Conservation (phyloP, 2,888 invertebrate genomes). For the Glyphotaelius pellucidus region DNA sequence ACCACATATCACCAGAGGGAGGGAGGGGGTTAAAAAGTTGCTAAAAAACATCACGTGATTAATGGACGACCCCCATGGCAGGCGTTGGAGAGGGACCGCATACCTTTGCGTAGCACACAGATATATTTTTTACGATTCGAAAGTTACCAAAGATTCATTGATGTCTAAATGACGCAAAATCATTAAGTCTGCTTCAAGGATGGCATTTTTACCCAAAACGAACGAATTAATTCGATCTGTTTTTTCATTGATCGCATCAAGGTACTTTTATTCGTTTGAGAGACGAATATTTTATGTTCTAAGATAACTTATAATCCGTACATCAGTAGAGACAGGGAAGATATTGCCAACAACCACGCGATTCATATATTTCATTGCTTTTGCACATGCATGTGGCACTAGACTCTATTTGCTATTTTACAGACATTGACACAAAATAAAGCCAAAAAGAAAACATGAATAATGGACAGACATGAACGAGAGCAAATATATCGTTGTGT, state of each 20-base stretch:
- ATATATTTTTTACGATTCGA: not conserved
- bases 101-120: too few species aligned
- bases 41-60: too few species aligned
- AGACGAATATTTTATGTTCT: not conserved
- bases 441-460: not conserved
- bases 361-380: not conserved
- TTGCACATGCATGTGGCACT: slow-evolving; percentile 2
- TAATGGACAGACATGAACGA: not conserved
- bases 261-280: too few species aligned
- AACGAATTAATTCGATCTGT: not conserved
- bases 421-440: not conserved
- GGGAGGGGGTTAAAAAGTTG: too few species aligned
- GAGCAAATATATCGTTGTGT: not conserved
- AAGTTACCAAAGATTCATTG: not conserved
- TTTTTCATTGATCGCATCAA: not conserved
- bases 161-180: not conserved
- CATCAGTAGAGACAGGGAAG: not conserved
- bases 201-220: not conserved
- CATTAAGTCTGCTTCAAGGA: not conserved
- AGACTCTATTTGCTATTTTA: not conserved
- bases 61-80: too few species aligned
- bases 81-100: not conserved
- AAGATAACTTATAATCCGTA: not conserved
- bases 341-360: not conserved
- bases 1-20: too few species aligned